Percentiles rank a stretch among this genome's conserved stretches.
phyloP scores from a whole-genome alignment of 2,113 vertebrate genomes.

The Zapornia atra region DNA sequence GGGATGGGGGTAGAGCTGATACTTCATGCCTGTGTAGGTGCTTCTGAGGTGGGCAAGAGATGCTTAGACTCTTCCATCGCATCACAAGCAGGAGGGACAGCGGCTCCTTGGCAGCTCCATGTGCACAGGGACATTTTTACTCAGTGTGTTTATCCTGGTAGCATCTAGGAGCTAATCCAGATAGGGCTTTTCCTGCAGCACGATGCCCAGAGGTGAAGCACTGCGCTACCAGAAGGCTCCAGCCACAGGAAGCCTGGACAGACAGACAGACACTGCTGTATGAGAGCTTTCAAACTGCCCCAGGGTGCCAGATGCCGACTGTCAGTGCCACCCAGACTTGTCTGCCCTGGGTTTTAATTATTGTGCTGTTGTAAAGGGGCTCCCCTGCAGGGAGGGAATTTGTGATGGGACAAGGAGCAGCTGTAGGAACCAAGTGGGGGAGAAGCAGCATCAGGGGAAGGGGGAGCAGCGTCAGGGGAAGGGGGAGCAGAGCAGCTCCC shows the following conservation, averaged over 20 bases:
- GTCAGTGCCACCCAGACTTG: accelerated
- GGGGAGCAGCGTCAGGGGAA: not conserved
- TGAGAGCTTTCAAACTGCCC: not conserved
- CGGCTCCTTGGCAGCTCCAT: not conserved
- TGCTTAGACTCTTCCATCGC: accelerated
- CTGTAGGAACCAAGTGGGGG: not conserved
- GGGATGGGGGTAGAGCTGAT: accelerated
- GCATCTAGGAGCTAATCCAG: not conserved
- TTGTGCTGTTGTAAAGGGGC: not conserved
- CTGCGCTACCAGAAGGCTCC: not conserved
- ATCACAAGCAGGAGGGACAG: accelerated
- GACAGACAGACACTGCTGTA: not conserved
- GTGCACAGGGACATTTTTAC: accelerated
- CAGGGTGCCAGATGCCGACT: not conserved
- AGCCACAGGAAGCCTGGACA: not conserved
- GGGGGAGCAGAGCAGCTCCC: not conserved
- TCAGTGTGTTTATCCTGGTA: accelerated
- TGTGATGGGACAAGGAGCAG: not conserved
- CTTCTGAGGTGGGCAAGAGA: not conserved
- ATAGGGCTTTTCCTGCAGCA: accelerated
- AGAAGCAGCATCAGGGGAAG: not conserved
- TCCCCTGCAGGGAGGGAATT: not conserved
- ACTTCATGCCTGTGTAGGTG: accelerated
- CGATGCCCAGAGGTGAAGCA: accelerated
- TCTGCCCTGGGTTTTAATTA: not conserved